Base-by-base conservation (phyloP, 2,888 invertebrate genomes). In the Drosophila monieri region DNA sequence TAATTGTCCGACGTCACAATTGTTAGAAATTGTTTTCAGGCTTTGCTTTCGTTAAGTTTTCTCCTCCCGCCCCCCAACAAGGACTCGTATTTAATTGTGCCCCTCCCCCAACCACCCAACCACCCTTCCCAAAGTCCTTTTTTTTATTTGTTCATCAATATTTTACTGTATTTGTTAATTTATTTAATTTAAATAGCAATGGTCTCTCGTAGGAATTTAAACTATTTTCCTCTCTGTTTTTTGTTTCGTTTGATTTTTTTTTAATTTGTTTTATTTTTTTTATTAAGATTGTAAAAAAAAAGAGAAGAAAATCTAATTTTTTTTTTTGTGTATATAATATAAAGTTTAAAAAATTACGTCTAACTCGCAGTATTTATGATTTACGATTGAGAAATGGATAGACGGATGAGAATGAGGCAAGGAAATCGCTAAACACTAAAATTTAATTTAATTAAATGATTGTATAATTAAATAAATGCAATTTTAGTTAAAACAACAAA, bases 351-450 rank as follows among this genome's bases (percentile, higher is more conserved):
- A 25, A 64, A n/a, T 60, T 21, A 70, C 49, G 46, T 73, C 39
- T 59, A 85, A 85, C 88, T 87, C 85, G 80, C 81, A 81, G 81
- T 81, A 81, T 81, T 81, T 81, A 85, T 87, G 74, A 85, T 84
- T 81, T 87, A 70, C 66, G 56, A 66, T 61, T 59, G 62, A 41
- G 23, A 54, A 52, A 21, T 53, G 44, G 23, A 52, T 61, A 27
- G 48, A 48, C 10, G 25, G 55, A 12, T 18, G 18, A 12, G 25
- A 66, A 52, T 54, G 35, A 62, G 62, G 35, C 60, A 60, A 55
- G 30, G 15, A 59, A 66, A 15, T 44, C 67, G 64, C 55, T 55
- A 65, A 67, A 67, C 65, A 74, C 53, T 76, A 74, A 61, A 80
- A 80, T 65, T 73, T 78, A 84, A 80, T 80, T 81, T 68, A 79